Evolutionary conservation across 1,140 invertebrate genomes (phyloP).

Genomic region (Saccostrea glomerata): DNA sequence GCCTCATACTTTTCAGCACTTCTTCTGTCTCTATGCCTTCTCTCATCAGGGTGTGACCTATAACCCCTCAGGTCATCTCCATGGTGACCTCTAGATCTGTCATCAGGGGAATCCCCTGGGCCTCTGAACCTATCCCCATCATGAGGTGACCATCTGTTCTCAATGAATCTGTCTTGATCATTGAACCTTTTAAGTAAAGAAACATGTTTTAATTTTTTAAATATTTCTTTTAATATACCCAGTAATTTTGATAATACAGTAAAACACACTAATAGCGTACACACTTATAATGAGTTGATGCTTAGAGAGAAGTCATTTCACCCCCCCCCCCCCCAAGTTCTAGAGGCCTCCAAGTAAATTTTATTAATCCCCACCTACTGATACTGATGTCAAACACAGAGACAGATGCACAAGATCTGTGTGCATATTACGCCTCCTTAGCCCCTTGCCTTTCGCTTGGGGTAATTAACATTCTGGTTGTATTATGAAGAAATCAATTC

Average conservation of each 20-base stretch:
- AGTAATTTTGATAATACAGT: not conserved
- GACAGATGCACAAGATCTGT: too few species aligned
- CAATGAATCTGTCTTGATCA: constrained; percentile 1
- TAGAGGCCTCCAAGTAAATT: too few species aligned
- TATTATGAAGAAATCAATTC: too few species aligned
- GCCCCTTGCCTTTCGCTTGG: too few species aligned
- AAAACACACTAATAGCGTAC: too few species aligned
- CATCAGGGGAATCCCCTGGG: constrained; percentile 7
- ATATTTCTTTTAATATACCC: not conserved
- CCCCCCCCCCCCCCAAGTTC: too few species aligned
- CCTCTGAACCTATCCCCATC: not conserved
- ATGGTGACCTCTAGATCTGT: not conserved
- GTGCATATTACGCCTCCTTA: too few species aligned
- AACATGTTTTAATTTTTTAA: not conserved
- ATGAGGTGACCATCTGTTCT: constrained; percentile 20
- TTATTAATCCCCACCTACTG: too few species aligned
- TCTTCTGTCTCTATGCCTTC: not conserved
- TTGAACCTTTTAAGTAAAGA: not conserved
- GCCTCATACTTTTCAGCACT: not conserved
- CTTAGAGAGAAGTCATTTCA: too few species aligned
- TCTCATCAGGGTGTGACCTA: not conserved
- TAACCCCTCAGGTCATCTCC: not conserved
- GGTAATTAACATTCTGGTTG: too few species aligned
- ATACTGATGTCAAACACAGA: too few species aligned
- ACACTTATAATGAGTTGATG: too few species aligned